Conservation (phyloP, 2,113 vertebrate genomes). For the Ploceus nigricollis region DNA sequence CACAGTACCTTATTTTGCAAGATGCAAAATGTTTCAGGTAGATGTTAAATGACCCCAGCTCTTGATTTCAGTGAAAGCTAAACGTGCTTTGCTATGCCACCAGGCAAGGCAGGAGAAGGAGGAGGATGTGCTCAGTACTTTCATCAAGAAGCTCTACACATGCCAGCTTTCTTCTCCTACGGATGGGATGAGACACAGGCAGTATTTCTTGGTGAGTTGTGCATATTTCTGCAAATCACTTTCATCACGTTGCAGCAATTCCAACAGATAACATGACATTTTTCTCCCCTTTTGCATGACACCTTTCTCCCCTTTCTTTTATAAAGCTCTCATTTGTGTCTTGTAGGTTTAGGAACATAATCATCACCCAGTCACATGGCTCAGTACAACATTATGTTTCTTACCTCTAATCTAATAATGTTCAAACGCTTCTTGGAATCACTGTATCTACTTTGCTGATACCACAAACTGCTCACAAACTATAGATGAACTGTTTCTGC, state of each 20-base stretch:
- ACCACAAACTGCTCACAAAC: not conserved
- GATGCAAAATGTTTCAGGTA: not conserved
- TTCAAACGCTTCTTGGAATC: not conserved
- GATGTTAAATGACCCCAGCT: not conserved
- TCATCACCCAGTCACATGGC: not conserved
- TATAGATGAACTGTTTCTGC: not conserved
- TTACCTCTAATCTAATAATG: not conserved
- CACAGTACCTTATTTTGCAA: not conserved
- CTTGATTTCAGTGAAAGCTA: not conserved
- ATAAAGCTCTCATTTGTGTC: not conserved
- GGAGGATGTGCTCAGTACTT: not conserved
- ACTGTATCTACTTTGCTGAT: not conserved
- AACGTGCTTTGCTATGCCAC: not conserved
- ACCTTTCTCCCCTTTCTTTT: not conserved
- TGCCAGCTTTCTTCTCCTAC: not conserved
- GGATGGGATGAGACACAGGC: not conserved
- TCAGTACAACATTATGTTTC: not conserved
- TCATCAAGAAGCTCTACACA: not conserved
- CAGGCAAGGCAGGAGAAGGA: not conserved
- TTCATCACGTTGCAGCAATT: slow-evolving; percentile 1
- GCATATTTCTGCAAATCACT: not conserved
- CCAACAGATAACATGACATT: not conserved
- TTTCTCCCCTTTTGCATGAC: not conserved
- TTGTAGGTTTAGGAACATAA: not conserved
- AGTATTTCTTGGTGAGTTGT: not conserved